Evolutionary conservation across 1,140 invertebrate species (phyloP), one percentile per base, ranked within the genome.

Genomic region (Linepithema humile): DNA sequence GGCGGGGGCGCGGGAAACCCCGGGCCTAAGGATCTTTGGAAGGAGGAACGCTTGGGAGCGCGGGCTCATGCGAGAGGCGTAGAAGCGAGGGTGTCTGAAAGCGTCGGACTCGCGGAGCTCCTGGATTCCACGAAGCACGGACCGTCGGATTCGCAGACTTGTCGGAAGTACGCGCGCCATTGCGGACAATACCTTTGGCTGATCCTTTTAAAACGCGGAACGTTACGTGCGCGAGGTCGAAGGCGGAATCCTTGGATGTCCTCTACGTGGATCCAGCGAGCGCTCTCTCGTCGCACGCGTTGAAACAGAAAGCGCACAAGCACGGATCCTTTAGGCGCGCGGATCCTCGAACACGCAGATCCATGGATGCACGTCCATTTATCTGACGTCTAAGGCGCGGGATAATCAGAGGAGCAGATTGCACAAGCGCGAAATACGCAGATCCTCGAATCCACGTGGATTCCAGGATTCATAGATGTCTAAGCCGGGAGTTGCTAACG

Each of bases 361-460:
- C 29, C 7, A 20, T 60, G 29, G 17, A 40, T 40, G 10, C 20
- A 43, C 59, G 32, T 55, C n/a, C 9, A 23, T 55, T 9, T 55
- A 20, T 3, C 38, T 48, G n/a, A 50, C 40, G 23, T 65, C 10
- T n/a, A 65, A 50, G n/a, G 57, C 38, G 29, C 29, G n/a, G 12
- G 23, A 69, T 32, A 40, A 45, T 45, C 43, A 1, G 12, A 55
- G 43, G 57, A 32, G 43, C 38, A 17, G 53, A 29, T 15, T 17
- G 43, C 62, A 40, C 45, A 10, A 55, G 23, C 50, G 35, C 45
- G 12, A 55, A 55, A 10, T 43, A 32, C 50, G 26, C 38, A 40
- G 62, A 75, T 75, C 17, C 12, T 29, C 23, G 17, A 1, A 55
- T 43, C 35, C 75, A 69, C 75, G 64, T 80, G 64, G 62, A 69